Evolutionary conservation across 1,140 invertebrate species (phyloP).

Genomic region (Zaprionus taronus): DNA sequence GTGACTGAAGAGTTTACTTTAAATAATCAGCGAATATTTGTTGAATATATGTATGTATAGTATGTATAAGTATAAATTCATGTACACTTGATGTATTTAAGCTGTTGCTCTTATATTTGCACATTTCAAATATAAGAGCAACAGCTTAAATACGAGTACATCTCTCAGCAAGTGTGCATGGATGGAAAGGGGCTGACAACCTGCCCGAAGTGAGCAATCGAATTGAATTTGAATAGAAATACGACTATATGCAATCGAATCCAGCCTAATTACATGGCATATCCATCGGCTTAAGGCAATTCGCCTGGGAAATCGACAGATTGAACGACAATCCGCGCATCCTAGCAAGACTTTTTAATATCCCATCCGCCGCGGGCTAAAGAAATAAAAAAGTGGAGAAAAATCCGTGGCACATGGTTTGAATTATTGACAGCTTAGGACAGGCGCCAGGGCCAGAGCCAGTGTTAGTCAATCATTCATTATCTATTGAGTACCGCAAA

Average conservation of each 20-base stretch:
- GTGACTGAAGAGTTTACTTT: slow-evolving; percentile 80
- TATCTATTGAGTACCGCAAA: slow-evolving; percentile 53
- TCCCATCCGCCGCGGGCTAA: slow-evolving; percentile 12
- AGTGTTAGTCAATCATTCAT: slow-evolving; percentile 72
- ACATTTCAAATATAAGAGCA: too few species aligned
- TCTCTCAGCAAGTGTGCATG: too few species aligned
- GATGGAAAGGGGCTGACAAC: not conserved
- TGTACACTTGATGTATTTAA: too few species aligned
- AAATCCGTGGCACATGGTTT: slow-evolving; percentile 64
- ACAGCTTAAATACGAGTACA: too few species aligned
- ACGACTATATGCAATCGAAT: not conserved
- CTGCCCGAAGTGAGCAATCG: slow-evolving; percentile 30
- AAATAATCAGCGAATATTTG: slow-evolving; percentile 55
- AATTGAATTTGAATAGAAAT: slow-evolving; percentile 40
- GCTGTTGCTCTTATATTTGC: too few species aligned
- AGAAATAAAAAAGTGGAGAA: slow-evolving; percentile 1
- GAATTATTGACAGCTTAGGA: slow-evolving; percentile 78
- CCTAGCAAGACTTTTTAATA: slow-evolving; percentile 24
- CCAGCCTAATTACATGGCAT: slow-evolving; percentile 68
- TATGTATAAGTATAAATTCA: too few species aligned
- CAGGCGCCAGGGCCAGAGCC: slow-evolving; percentile 34
- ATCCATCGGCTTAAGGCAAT: slow-evolving; percentile 65
- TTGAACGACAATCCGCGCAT: slow-evolving; percentile 46
- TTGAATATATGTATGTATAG: not conserved
- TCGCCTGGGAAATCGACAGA: slow-evolving; percentile 78